phyloP scores from a whole-genome alignment of 2,797 vertebrate genomes.

The Cryptoblepharus egeriae region DNA sequence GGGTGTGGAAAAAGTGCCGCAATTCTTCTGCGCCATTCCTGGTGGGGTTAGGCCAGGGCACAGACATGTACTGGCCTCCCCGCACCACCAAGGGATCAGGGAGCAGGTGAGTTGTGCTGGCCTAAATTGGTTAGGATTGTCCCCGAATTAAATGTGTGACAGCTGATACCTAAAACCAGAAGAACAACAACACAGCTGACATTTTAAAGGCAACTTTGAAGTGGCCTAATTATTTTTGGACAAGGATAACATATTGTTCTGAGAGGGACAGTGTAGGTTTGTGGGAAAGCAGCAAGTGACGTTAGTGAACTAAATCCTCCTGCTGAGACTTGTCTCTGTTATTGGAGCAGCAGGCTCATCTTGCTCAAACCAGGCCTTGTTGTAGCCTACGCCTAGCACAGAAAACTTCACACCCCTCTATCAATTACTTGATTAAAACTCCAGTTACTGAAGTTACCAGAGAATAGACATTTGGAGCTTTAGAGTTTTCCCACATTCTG shows the following conservation, averaged over 20 bases:
- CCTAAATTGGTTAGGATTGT: too few species aligned
- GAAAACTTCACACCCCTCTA: neutral
- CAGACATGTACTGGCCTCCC: too few species aligned
- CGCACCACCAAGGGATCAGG: too few species aligned
- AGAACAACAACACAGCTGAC: neutral
- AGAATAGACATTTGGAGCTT: neutral
- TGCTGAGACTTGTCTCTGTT: neutral
- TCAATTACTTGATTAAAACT: neutral
- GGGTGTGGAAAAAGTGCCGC: too few species aligned
- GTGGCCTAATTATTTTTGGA: neutral
- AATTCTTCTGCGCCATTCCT: too few species aligned
- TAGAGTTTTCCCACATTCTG: neutral
- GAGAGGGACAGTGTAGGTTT: neutral
- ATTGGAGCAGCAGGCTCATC: slow-evolving; percentile 3
- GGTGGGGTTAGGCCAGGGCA: too few species aligned
- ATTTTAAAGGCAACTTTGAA: neutral
- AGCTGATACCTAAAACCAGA: neutral
- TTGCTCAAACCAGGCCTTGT: neutral
- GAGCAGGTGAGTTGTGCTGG: too few species aligned
- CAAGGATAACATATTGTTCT: too few species aligned
- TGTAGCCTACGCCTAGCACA: neutral
- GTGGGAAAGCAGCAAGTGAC: neutral
- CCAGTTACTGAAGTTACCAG: neutral
- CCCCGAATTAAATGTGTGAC: too few species aligned
- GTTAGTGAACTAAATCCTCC: neutral